Evolutionary conservation across 2,888 invertebrate genomes (phyloP).

Genomic region (Tachystola acroxantha): DNA sequence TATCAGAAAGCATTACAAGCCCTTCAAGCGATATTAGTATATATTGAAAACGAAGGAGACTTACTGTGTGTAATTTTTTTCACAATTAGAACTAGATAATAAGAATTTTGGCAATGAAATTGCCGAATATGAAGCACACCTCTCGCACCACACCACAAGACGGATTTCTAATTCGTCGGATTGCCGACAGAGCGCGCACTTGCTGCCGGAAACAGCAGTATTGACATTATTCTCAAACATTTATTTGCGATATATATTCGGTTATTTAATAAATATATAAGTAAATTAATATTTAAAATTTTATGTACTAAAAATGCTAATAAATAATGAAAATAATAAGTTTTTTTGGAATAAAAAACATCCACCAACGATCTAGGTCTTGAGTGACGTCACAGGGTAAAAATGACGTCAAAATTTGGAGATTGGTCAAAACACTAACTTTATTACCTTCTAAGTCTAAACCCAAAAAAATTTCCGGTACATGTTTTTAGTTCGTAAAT

Average conservation of each 20-base stretch:
- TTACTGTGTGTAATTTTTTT: constrained; percentile 51
- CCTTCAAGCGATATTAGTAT: constrained; percentile 7
- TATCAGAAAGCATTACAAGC: constrained; percentile 4
- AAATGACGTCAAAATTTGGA: too few relatives aligned
- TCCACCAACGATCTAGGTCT: too few relatives aligned
- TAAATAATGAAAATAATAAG: too few relatives aligned
- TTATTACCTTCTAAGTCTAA: too few relatives aligned
- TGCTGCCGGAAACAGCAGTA: constrained; percentile 49
- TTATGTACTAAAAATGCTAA: too few relatives aligned
- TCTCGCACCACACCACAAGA: constrained; percentile 63
- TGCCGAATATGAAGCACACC: constrained; percentile 36
- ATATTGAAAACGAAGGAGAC: constrained; percentile 29
- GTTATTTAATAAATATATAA: too few relatives aligned
- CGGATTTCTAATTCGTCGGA: constrained; percentile 40
- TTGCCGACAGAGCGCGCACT: constrained; percentile 49
- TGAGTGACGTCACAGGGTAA: too few relatives aligned
- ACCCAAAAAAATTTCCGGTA: too few relatives aligned
- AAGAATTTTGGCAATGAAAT: constrained; percentile 51
- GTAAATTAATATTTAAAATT: too few relatives aligned
- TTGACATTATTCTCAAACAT: constrained; percentile 30
- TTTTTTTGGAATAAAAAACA: too few relatives aligned
- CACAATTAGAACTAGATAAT: constrained; percentile 50
- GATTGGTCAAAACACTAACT: too few relatives aligned
- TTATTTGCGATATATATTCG: neutral
- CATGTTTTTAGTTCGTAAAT: too few relatives aligned